phyloP scores from a whole-genome alignment of 2,888 invertebrate genomes.

The Chymomyza caudatula region DNA sequence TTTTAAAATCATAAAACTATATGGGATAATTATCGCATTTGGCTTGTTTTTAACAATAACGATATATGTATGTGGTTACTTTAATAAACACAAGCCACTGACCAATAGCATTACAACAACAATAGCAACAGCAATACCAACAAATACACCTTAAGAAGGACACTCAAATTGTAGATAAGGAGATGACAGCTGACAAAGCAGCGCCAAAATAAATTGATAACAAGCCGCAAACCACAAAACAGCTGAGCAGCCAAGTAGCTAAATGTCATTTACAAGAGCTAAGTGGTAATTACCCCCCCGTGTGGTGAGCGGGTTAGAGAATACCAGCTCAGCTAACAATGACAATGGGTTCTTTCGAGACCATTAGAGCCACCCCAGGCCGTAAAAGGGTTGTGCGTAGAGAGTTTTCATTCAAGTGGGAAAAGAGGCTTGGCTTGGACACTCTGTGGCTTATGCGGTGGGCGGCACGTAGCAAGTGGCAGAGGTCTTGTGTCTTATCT shows the following conservation, averaged over 20 bases:
- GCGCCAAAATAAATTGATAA: slow-evolving; percentile 11
- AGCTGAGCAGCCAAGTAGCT: background rate
- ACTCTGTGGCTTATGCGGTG: slow-evolving; percentile 34
- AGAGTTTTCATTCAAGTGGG: background rate
- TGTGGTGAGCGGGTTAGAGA: background rate
- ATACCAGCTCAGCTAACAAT: background rate
- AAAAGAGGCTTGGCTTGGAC: background rate
- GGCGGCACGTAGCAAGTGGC: slow-evolving; percentile 49
- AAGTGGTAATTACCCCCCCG: background rate
- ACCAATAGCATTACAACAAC: background rate
- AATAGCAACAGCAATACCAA: background rate
- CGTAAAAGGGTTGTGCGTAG: background rate
- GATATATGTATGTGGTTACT: background rate
- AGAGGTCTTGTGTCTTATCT: slow-evolving; percentile 49
- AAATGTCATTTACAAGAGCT: background rate
- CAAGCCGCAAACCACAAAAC: background rate
- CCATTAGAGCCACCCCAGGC: too few relatives aligned
- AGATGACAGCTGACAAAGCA: slow-evolving; percentile 5
- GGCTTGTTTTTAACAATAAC: background rate
- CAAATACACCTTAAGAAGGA: too few relatives aligned
- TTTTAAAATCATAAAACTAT: background rate
- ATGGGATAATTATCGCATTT: background rate
- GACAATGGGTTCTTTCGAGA: too few relatives aligned
- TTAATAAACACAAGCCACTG: background rate
- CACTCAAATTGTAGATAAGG: background rate